Evolutionary conservation across 2,797 vertebrate genomes (phyloP).

Genomic region (Eulemur mongoz): DNA sequence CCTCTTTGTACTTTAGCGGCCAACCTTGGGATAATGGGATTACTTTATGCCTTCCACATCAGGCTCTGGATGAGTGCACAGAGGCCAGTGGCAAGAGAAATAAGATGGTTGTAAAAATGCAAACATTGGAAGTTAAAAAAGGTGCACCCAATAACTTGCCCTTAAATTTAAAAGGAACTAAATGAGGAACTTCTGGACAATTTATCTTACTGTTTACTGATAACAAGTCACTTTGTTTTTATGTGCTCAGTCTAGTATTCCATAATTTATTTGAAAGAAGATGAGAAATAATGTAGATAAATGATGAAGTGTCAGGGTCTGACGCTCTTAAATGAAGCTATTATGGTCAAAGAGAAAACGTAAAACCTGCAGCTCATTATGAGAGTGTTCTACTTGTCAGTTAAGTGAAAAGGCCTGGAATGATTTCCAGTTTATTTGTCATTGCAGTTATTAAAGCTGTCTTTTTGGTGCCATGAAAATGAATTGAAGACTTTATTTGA

Average conservation of each 20-base stretch:
- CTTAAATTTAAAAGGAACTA: conserved; percentile 89
- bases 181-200: conserved; percentile 90
- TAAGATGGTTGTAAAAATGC: conserved; percentile 88
- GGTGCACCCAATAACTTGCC: conserved; percentile 88
- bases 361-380: conserved; percentile 92
- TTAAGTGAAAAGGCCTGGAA: conserved; percentile 92
- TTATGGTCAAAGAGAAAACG: conserved; percentile 92
- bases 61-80: conserved; percentile 87
- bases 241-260: conserved; percentile 93
- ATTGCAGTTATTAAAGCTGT: conserved; percentile 94
- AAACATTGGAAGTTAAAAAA: conserved; percentile 83
- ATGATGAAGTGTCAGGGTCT: conserved; percentile 94
- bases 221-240: conserved; percentile 93
- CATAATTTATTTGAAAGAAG: conserved; percentile 94
- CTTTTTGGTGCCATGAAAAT: conserved; percentile 92
- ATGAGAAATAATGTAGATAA: conserved; percentile 96
- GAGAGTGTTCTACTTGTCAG: conserved; percentile 93
- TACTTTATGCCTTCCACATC: conserved; percentile 88
- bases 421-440: conserved; percentile 95
- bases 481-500: conserved; percentile 91
- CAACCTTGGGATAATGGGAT: conserved; percentile 88
- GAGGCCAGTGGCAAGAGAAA: conserved; percentile 88
- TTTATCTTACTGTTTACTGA: conserved; percentile 93
- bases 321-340: conserved; percentile 94
- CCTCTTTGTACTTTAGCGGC: conserved; percentile 73